phyloP scores from a whole-genome alignment of 2,113 vertebrate genomes.

The Semnornis frantzii region DNA sequence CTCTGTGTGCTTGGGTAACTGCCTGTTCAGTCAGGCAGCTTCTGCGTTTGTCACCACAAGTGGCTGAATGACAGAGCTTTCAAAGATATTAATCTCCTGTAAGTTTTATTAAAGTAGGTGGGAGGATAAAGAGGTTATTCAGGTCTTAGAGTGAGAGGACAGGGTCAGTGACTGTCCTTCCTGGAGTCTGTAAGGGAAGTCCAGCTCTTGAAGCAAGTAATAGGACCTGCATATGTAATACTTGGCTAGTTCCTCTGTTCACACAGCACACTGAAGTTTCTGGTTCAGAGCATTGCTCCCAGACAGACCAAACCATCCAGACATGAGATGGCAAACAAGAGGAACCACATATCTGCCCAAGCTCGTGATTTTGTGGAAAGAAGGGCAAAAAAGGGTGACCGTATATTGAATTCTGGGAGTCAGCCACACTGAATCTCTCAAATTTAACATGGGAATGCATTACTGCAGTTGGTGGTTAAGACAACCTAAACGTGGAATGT shows the following conservation, averaged over 20 bases:
- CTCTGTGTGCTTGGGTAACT: background rate
- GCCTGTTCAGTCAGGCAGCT: background rate
- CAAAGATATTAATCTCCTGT: background rate
- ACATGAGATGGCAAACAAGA: background rate
- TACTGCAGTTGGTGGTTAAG: background rate
- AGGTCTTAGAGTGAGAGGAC: background rate
- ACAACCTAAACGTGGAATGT: background rate
- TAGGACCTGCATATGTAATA: fast-evolving
- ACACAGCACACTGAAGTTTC: background rate
- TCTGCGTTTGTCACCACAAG: background rate
- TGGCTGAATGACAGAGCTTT: background rate
- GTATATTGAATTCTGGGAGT: background rate
- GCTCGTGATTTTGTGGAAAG: background rate
- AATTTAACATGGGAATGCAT: background rate
- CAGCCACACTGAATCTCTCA: background rate
- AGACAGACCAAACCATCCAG: background rate
- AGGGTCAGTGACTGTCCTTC: background rate
- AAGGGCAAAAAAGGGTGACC: background rate
- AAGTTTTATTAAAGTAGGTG: background rate
- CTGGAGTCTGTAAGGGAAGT: background rate
- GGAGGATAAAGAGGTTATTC: background rate
- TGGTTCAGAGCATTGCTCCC: background rate
- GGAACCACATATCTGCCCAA: background rate
- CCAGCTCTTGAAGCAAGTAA: fast-evolving
- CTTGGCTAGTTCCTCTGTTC: background rate